Conservation (phyloP, 2,113 vertebrate genomes). For the Lonchura striata region DNA sequence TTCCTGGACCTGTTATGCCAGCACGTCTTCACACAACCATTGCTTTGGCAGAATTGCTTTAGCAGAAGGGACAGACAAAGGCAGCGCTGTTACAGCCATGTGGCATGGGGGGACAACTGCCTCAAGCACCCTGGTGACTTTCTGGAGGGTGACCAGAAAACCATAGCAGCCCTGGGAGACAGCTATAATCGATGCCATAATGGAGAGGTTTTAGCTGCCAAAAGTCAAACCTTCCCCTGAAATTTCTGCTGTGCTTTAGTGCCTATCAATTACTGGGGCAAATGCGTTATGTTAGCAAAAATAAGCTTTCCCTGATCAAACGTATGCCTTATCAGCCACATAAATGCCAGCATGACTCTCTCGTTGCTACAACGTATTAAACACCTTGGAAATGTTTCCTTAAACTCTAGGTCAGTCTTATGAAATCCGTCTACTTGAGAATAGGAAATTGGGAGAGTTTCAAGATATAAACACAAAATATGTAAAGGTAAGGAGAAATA, state of each 20-base stretch:
- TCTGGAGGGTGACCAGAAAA: background rate
- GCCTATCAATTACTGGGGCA: slow-evolving; percentile 3
- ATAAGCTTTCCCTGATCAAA: slow-evolving; percentile 48
- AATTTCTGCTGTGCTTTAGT: slow-evolving; percentile 30
- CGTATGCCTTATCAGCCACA: slow-evolving; percentile 61
- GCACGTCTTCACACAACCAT: background rate
- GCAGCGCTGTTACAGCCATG: background rate
- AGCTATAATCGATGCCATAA: background rate
- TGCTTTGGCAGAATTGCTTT: background rate
- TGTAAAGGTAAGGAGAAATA: slow-evolving; percentile 86
- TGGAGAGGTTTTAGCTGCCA: background rate
- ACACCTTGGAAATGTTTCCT: slow-evolving; percentile 71
- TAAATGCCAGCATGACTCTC: slow-evolving; percentile 72
- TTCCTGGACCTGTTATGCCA: background rate
- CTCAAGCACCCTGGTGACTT: background rate
- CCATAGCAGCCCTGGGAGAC: background rate
- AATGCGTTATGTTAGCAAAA: slow-evolving; percentile 40
- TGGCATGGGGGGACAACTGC: background rate
- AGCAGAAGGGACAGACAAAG: background rate
- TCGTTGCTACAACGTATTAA: slow-evolving; percentile 75
- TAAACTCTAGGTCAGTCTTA: slow-evolving; percentile 90
- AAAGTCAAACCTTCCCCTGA: background rate
- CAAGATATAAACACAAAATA: slow-evolving; percentile 92
- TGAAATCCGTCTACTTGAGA: slow-evolving; percentile 94
- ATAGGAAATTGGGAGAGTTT: slow-evolving; percentile 92